Conservation (phyloP, 2,113 vertebrate species). For the Leptobrachium ailaonicum region DNA sequence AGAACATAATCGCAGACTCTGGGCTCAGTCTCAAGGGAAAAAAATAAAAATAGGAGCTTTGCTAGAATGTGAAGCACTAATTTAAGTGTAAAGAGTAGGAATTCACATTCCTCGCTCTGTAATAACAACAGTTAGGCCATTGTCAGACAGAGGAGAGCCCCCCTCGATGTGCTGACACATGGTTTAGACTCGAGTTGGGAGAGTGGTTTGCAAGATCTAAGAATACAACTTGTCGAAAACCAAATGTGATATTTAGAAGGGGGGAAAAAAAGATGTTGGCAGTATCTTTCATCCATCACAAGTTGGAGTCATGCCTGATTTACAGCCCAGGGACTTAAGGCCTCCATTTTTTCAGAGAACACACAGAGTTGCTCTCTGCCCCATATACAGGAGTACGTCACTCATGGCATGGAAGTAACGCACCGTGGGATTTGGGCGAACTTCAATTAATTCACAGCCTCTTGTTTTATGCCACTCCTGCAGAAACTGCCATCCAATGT, state of each 20-base stretch:
- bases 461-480: conserved; percentile 25
- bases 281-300: conserved; percentile 48
- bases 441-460: conserved; percentile 42
- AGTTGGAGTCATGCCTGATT: conserved; percentile 46
- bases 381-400: conserved; percentile 22
- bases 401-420: conserved; percentile 37
- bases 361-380: conserved; percentile 43
- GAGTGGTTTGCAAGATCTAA: conserved; percentile 49
- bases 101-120: conserved; percentile 24
- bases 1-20: conserved; percentile 27
- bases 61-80: neutral
- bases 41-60: neutral
- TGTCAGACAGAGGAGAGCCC: conserved; percentile 40
- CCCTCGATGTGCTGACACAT: conserved; percentile 47
- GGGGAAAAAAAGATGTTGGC: conserved; percentile 46
- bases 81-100: conserved; percentile 15
- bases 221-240: conserved; percentile 49
- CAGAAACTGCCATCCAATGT: conserved; percentile 26
- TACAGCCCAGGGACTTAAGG: conserved; percentile 42
- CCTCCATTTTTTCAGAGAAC: conserved; percentile 37
- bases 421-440: conserved; percentile 35
- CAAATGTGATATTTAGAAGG: conserved; percentile 39
- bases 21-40: neutral
- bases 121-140: conserved; percentile 33
- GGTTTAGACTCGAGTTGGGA: conserved; percentile 44